phyloP scores from a whole-genome alignment of 2,888 invertebrate genomes.

The Lepidocyrtoides sp. region DNA sequence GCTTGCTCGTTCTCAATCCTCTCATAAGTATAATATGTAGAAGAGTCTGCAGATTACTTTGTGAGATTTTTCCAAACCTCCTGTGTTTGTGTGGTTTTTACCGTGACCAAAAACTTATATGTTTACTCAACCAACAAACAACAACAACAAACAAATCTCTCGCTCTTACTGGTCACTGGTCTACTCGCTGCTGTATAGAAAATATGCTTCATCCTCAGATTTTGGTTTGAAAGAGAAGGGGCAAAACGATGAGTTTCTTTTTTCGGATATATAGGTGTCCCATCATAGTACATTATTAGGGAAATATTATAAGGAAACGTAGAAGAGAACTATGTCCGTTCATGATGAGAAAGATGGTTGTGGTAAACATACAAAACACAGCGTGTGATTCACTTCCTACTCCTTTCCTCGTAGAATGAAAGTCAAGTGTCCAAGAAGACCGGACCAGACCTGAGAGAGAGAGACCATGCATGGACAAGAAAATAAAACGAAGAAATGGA shows the following conservation, averaged over 20 bases:
- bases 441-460: background rate
- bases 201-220: background rate
- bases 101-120: slow-evolving; percentile 21
- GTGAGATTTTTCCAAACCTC: background rate
- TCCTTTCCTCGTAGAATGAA: slow-evolving; percentile 18
- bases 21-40: background rate
- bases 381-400: slow-evolving; percentile 39
- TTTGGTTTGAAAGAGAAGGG: too few species aligned
- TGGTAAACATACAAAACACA: background rate
- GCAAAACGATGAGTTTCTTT: background rate
- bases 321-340: background rate
- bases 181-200: background rate
- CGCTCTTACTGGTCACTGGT: background rate
- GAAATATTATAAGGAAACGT: background rate
- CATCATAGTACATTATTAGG: background rate
- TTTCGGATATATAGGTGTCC: too few species aligned
- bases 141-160: slow-evolving; percentile 4
- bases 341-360: background rate
- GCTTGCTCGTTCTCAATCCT: too few species aligned
- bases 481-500: slow-evolving; percentile 1
- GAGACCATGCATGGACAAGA: slow-evolving; percentile 5
- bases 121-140: slow-evolving; percentile 40
- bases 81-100: background rate
- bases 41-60: background rate
- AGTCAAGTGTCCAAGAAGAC: slow-evolving; percentile 45